Evolutionary conservation across 2,888 invertebrate species (phyloP).

Genomic region (Torymus auratus): DNA sequence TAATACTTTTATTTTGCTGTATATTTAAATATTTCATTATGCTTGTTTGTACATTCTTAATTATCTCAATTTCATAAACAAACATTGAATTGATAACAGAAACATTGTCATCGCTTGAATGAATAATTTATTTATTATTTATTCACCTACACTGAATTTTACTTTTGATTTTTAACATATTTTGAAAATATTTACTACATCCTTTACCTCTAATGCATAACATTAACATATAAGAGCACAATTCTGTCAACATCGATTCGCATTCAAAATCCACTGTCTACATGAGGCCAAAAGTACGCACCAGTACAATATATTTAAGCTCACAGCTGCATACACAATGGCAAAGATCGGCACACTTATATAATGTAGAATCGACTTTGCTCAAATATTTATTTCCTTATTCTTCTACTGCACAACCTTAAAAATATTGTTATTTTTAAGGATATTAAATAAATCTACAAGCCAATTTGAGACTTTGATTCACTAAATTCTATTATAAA

Average conservation of each 20-base stretch:
- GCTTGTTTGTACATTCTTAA: constrained; percentile 53
- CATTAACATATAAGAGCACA: constrained; percentile 57
- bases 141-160: constrained; percentile 37
- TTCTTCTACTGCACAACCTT: constrained; percentile 25
- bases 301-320: constrained; percentile 49
- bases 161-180: constrained; percentile 49
- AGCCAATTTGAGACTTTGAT: constrained; percentile 7
- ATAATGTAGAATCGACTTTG: constrained; percentile 14
- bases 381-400: constrained; percentile 28
- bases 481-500: constrained; percentile 1
- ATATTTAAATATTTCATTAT: constrained; percentile 45
- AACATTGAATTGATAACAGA: constrained; percentile 45
- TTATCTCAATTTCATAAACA: constrained; percentile 45
- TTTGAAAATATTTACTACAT: constrained; percentile 54
- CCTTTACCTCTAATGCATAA: constrained; percentile 42
- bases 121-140: constrained; percentile 38
- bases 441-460: constrained; percentile 27
- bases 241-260: constrained; percentile 53
- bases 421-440: constrained; percentile 40
- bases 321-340: constrained; percentile 50
- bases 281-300: constrained; percentile 43
- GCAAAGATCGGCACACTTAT: constrained; percentile 40
- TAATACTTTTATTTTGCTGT: constrained; percentile 29
- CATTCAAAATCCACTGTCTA: constrained; percentile 54
- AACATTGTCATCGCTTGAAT: constrained; percentile 53